Evolutionary conservation across 2,888 invertebrate species (phyloP), one percentile per base, ranked within the genome.

Genomic region (Rotaria macrura): DNA sequence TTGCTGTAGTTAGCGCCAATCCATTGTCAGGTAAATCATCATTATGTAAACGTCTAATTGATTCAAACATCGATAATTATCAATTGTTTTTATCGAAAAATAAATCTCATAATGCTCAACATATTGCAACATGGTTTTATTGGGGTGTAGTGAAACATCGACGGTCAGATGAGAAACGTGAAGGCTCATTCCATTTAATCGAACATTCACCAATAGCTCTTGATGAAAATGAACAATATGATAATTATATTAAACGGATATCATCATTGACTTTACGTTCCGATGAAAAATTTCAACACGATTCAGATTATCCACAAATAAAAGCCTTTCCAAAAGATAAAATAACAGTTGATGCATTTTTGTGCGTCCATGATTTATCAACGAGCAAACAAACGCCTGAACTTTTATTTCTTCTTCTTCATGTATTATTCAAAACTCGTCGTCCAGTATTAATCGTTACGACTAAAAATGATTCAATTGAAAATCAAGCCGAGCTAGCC

Each of bases 151-250:
- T 79, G 14, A 79, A 43, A 79, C 43, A 79, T 79, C 43, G 43
- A 79, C 79, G 79, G 17, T 43, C 40, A 79, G 79, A 79, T 79
- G 79, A 79, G n/a, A 79, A 79, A 79, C 43, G 43, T 79, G 79
- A 79, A 79, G 79, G n/a, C 25, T 79, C 43, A 79, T 79, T 79
- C 43, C 79, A 79, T 79, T 79, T 79, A n/a, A 79, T 79, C n/a
- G 79, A 79, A 43, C 79, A 79, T 43, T 43, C 79, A n/a, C 34
- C 65, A 34, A 65, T 65, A 29, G 79, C 40, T n/a, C 25, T 43
- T n/a, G 43, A 79, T 25, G 79, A 79, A n/a, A 79, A 43, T 79
- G 43, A 43, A 43, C 43, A 43, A 79, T 40, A 43, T 43, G 79
- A 79, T 79, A 79, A 79, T 79, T 79, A 79, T 43, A 79, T 79